These are phyloP conservation scores for Hippocampus mohnikei DNA, from an alignment of 2,113 vertebrate species.

Conservation along the genomic window DNA sequence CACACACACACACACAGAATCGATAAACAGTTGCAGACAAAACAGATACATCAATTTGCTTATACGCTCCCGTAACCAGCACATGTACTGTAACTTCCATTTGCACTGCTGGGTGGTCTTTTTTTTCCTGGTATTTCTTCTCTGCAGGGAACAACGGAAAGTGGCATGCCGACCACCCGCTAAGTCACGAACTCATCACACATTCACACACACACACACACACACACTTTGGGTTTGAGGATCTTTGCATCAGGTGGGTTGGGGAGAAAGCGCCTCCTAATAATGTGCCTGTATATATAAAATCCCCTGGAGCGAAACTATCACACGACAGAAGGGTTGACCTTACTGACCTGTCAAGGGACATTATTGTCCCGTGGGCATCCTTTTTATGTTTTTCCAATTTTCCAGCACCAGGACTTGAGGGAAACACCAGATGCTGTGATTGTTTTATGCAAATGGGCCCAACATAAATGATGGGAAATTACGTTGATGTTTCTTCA, in stretches of 20 bases:
- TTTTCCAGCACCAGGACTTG: background rate
- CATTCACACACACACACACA: conserved; percentile 6
- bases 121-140: conserved; percentile 3
- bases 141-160: conserved; percentile 3
- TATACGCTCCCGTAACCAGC: conserved; percentile 12
- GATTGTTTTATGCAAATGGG: background rate
- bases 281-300: conserved; percentile 18
- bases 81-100: conserved; percentile 6
- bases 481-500: background rate
- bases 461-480: background rate
- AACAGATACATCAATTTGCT: conserved; percentile 10
- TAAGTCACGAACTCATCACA: background rate
- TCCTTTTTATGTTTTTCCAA: conserved; percentile 5
- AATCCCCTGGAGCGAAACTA: conserved; percentile 44
- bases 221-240: conserved; percentile 9
- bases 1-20: conserved; percentile 6
- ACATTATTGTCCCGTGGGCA: conserved; percentile 43
- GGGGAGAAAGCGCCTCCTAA: conserved; percentile 13
- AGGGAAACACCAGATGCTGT: background rate
- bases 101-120: background rate
- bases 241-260: conserved; percentile 18
- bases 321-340: conserved; percentile 46
- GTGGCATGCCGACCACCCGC: background rate
- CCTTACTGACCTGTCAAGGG: conserved; percentile 59
- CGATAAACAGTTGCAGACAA: conserved; percentile 1